A percentile compares a stretch with the other conserved stretches of the same genome.
phyloP scores from a whole-genome alignment of 2,113 vertebrate species.

The human (Homo sapiens) region GRCh38 chr3:45472501-45473000 shows the following conservation, averaged over 20 bases:
- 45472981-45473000: not conserved
- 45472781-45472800: not conserved
- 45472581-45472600: not conserved
- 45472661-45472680: not conserved
- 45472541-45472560: not conserved
- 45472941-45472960: not conserved
- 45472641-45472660: not conserved
- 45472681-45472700: not conserved
- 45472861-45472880: not conserved
- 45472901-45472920: fast-evolving
- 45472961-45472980: not conserved
- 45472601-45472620: not conserved
- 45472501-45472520: not conserved
- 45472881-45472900: not conserved
- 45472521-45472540: not conserved
- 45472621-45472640: not conserved
- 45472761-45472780: not conserved
- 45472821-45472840: not conserved
- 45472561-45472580: not conserved
- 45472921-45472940: not conserved
- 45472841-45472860: not conserved
- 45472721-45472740: not conserved
- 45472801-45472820: not conserved
- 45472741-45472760: not conserved
- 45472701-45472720: fast-evolving